Conservation (phyloP, 2,888 invertebrate genomes). For the Myopa tessellatipennis region DNA sequence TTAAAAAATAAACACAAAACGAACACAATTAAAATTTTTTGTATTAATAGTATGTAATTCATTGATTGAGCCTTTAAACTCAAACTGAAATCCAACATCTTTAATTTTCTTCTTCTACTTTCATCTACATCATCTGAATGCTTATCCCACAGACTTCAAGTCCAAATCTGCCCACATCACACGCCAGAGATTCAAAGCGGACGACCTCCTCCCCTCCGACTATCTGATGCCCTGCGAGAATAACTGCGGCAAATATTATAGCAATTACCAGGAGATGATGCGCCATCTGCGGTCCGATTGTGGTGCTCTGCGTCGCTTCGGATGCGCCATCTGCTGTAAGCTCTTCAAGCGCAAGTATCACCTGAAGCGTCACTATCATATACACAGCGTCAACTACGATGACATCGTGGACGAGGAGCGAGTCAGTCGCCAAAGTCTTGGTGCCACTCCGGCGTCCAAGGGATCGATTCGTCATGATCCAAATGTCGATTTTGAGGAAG, state of each 20-base stretch:
- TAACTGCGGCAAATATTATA: constrained; percentile 69
- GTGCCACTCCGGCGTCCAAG: too few species aligned
- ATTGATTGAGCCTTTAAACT: too few species aligned
- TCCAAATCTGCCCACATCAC: too few species aligned
- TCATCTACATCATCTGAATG: background rate
- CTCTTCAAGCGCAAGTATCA: constrained; percentile 63
- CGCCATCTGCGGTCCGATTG: constrained; percentile 61
- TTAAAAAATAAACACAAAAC: too few species aligned
- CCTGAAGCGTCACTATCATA: constrained; percentile 61
- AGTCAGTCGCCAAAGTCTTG: background rate
- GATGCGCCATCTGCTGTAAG: constrained; percentile 60
- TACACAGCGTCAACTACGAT: constrained; percentile 57
- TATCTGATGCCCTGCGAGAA: constrained; percentile 55
- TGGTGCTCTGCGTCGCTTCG: constrained; percentile 58
- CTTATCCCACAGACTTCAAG: background rate
- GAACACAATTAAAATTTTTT: too few species aligned
- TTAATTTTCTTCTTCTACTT: constrained; percentile 18
- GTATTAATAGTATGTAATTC: too few species aligned
- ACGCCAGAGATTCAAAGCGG: background rate
- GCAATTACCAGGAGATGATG: constrained; percentile 56
- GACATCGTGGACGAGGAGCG: constrained; percentile 45
- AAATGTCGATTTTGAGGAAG: constrained; percentile 29
- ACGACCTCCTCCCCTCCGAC: background rate
- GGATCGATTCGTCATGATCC: background rate
- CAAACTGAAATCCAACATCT: too few species aligned